Evolutionary conservation across 2,113 vertebrate genomes (phyloP).

Genomic region (Oostethus manadensis): DNA sequence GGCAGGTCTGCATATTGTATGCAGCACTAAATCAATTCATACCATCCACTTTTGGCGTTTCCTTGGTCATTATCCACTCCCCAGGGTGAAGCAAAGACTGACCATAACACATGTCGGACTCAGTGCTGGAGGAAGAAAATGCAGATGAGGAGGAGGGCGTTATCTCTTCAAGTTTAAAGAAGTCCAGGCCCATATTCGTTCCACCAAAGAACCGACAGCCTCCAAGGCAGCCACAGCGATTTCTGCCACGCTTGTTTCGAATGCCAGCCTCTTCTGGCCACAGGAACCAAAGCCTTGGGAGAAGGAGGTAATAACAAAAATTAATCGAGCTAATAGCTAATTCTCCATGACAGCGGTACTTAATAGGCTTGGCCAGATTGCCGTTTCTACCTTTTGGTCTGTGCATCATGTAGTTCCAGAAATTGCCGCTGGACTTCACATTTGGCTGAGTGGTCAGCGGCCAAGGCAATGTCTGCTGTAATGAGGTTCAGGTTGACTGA

Average conservation of each 20-base stretch:
- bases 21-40: conserved; percentile 16
- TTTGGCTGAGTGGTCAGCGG: conserved; percentile 88
- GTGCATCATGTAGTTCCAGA: conserved; percentile 85
- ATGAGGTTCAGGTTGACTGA: conserved; percentile 89
- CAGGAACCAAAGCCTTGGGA: conserved; percentile 88
- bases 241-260: conserved; percentile 83
- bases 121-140: conserved; percentile 79
- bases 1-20: no score
- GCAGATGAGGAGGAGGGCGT: conserved; percentile 91
- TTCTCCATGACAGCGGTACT: neutral
- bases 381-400: conserved; percentile 82
- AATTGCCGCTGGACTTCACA: conserved; percentile 93
- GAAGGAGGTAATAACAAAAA: neutral
- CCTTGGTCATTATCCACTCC: conserved; percentile 92
- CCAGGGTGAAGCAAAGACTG: conserved; percentile 90
- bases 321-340: neutral
- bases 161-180: conserved; percentile 89
- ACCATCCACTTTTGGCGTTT: conserved; percentile 86
- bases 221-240: conserved; percentile 92
- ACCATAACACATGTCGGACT: conserved; percentile 92
- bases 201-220: conserved; percentile 94
- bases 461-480: conserved; percentile 90
- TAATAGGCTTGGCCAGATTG: neutral
- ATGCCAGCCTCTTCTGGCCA: conserved; percentile 85
- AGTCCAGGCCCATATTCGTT: conserved; percentile 83